These are phyloP conservation scores for Clarias magur DNA, from an alignment of 2,113 vertebrate species.

Conservation along the genomic window DNA sequence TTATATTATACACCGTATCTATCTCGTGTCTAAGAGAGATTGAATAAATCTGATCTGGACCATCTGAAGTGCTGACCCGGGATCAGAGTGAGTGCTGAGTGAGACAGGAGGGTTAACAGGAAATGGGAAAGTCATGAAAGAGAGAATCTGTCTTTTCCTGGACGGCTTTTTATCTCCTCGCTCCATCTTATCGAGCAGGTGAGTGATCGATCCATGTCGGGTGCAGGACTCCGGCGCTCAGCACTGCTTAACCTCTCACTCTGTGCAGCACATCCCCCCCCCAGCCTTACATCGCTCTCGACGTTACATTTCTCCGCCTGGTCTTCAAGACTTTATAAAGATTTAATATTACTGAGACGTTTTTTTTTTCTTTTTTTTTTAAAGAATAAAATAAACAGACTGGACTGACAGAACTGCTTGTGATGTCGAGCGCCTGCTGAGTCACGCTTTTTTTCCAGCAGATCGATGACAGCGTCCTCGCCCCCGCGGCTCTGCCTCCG, in stretches of 20 bases:
- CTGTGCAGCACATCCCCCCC: constrained; percentile 1
- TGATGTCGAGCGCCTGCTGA: not conserved
- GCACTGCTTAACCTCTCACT: constrained; percentile 16
- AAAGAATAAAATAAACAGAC: not conserved
- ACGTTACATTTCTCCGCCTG: too few species aligned
- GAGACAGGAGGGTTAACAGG: not conserved
- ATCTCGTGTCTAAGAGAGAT: not conserved
- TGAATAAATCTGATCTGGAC: not conserved
- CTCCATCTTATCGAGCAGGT: constrained; percentile 2
- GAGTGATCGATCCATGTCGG: not conserved
- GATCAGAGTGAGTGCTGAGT: not conserved
- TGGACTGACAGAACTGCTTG: not conserved
- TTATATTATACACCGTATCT: not conserved
- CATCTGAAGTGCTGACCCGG: not conserved
- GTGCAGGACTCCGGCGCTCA: not conserved
- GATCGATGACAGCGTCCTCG: constrained; percentile 33
- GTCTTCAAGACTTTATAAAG: not conserved
- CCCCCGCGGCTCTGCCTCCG: not conserved
- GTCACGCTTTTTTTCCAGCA: not conserved
- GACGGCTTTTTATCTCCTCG: not conserved
- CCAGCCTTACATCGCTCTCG: not conserved
- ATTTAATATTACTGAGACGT: not conserved
- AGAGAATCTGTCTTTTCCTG: not conserved
- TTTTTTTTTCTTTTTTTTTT: not conserved
- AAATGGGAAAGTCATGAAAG: not conserved